Evolutionary conservation across 2,888 invertebrate species (phyloP), one percentile per base, ranked within the genome.

Genomic region (Cistogaster globosa): DNA sequence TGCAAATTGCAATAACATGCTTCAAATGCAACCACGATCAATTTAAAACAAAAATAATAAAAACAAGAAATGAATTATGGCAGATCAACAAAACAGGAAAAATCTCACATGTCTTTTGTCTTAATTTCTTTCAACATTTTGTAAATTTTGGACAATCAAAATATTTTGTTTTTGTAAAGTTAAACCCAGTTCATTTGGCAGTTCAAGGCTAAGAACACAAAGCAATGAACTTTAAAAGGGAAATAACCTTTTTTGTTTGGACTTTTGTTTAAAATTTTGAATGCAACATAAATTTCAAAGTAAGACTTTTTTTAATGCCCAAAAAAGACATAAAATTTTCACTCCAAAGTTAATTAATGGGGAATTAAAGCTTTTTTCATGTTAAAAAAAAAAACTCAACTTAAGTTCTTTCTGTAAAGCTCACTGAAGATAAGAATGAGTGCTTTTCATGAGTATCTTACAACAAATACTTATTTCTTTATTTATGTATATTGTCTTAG

Each of bases 131-230:
- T 32, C 36, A 18, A 51, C 6, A 36, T 53, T n/a, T 48, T n/a
- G 48, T 48, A n/a, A n/a, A 22, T 63, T 65, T 69, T 55, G 55
- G 57, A 7, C 69, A 69, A 57, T n/a, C 38, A 69, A 42, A 32
- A 22, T 32, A 32, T 7, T 32, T 32, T 32, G 32, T 32, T 32
- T 32, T 7, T 32, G 1, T 55, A 48, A 14, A 48, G 45, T 48
- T 16, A 16, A 16, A 16, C 16, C 16, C 45, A 48, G 55, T 71
- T 14, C 20, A 22, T 60, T 18, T 16, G 22, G 36, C 60, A 72
- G 32, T 60, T 72, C 72, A 72, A 72, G 72, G 72, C 51, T 72
- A 62, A 36, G 20, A 51, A 22, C n/a, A 60, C 14, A 18, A 8
- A 26, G 1, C 16, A 14, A n/a, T 32, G 3, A 6, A 57, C 32